These are phyloP conservation scores for Silurus aristotelis DNA, from an alignment of 2,797 vertebrate species.

Conservation along the genomic window DNA sequence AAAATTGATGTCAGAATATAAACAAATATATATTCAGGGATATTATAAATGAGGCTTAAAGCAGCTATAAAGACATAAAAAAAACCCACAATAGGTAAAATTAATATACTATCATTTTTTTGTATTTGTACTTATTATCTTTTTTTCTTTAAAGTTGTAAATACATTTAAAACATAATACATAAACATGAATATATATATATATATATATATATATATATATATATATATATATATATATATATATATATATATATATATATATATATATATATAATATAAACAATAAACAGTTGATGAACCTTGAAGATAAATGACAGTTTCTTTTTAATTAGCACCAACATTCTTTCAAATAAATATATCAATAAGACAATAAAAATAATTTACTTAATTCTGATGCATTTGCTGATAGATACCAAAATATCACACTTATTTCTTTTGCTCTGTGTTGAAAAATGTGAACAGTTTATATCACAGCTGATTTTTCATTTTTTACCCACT, in stretches of 20 bases:
- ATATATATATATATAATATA: no score
- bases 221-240: no score
- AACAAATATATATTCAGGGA: background rate
- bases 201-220: no score
- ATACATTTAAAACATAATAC: no score
- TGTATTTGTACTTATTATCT: background rate
- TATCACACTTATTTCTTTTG: no score
- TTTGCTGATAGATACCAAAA: background rate
- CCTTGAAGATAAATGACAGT: background rate
- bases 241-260: no score
- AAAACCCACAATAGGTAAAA: background rate
- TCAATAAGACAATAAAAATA: no score
- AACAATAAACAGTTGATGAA: background rate
- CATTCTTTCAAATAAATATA: no score
- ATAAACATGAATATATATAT: no score
- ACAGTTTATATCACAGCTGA: background rate
- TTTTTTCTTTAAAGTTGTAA: background rate
- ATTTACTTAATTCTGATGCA: background rate
- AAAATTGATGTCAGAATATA: no score
- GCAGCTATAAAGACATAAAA: background rate
- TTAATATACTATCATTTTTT: background rate
- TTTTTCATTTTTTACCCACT: background rate
- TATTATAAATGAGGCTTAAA: background rate
- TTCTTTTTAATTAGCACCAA: background rate
- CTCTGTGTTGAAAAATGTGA: background rate